phyloP scores from a whole-genome alignment of 2,888 invertebrate genomes.

The Meghimatium bilineatum region DNA sequence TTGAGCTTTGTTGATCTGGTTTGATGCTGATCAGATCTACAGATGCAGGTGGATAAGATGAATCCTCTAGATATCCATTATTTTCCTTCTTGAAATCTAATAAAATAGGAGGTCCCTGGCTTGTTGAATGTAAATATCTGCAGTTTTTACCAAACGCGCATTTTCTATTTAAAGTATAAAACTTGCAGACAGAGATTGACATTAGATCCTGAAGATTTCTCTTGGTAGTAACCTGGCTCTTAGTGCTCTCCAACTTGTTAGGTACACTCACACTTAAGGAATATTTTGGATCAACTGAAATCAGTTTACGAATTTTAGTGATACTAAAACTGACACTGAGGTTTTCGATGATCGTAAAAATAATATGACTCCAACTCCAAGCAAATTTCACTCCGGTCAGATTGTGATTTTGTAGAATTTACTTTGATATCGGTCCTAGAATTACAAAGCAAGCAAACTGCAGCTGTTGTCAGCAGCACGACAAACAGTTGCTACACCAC shows the following conservation, averaged over 20 bases:
- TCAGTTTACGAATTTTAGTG: neutral
- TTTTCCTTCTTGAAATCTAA: neutral
- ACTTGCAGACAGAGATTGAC: constrained; percentile 52
- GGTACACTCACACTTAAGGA: neutral
- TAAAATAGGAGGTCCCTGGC: constrained; percentile 15
- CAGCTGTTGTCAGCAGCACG: neutral
- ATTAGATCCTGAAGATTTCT: constrained; percentile 23
- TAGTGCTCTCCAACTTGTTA: neutral
- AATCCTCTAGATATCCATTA: constrained; percentile 31
- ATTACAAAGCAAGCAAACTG: too few species aligned
- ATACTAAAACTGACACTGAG: too few species aligned
- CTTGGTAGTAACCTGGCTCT: neutral
- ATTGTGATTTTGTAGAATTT: too few species aligned
- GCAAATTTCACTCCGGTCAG: too few species aligned
- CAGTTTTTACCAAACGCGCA: constrained; percentile 57
- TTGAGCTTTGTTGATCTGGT: neutral
- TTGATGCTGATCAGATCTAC: neutral
- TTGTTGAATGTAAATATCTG: constrained; percentile 51
- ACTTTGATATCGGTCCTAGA: too few species aligned
- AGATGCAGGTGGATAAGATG: neutral
- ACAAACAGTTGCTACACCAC: neutral
- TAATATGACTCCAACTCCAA: too few species aligned
- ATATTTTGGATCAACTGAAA: neutral
- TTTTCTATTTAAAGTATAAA: constrained; percentile 48
- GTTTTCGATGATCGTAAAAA: too few species aligned